A percentile compares a stretch with the other conserved stretches of the same genome.
Evolutionary conservation across 2,113 vertebrate species (phyloP).

Genomic region (Xerus inauris): DNA sequence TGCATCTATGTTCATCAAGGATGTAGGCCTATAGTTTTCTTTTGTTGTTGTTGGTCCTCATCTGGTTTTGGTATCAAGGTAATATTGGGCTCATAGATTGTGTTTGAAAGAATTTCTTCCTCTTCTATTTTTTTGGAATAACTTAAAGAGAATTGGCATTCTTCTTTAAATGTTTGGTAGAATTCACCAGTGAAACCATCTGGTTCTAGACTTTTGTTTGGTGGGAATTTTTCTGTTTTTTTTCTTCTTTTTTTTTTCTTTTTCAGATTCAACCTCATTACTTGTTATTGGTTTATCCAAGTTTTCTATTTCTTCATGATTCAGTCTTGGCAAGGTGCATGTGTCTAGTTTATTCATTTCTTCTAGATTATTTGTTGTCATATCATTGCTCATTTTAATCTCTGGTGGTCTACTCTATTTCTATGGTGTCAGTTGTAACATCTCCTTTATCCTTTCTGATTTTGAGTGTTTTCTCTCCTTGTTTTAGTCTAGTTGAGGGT

Average conservation of each 20-base stretch:
- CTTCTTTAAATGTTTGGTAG: background rate
- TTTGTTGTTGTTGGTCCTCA: too few relatives aligned
- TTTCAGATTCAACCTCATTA: background rate
- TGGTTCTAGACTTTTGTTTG: background rate
- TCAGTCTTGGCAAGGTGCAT: background rate
- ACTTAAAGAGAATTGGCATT: background rate
- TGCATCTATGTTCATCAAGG: too few relatives aligned
- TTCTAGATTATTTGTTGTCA: background rate
- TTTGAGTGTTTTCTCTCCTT: background rate
- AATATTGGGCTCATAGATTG: too few relatives aligned
- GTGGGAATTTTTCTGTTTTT: background rate
- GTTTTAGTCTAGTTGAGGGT: background rate
- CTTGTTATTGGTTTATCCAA: background rate
- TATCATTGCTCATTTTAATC: background rate
- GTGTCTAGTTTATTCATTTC: background rate
- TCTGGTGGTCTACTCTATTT: background rate
- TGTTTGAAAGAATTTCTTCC: too few relatives aligned
- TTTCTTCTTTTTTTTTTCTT: too few relatives aligned
- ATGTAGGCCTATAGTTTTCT: too few relatives aligned
- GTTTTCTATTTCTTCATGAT: background rate
- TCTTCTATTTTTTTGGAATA: background rate
- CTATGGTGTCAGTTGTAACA: background rate
- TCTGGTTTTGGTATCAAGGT: too few relatives aligned
- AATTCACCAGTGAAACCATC: too few relatives aligned
- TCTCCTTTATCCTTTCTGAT: background rate